A percentile compares a stretch with the other conserved stretches of the same genome.
Conservation (phyloP, 2,797 vertebrate genomes). For the Bufotes viridis region DNA sequence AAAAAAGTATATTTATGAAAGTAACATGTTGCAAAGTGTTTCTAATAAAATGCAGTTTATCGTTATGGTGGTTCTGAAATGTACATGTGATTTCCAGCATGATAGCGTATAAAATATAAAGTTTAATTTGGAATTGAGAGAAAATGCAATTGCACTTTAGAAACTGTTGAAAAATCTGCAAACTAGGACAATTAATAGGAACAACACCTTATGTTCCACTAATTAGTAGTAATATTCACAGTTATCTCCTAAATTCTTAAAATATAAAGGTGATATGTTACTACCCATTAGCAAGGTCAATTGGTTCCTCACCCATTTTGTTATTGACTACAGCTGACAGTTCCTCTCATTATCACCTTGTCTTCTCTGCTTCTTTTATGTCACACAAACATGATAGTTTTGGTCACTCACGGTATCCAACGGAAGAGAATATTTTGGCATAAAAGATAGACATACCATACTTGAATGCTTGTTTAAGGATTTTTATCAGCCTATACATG, state of each 20-base stretch:
- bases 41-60: background rate
- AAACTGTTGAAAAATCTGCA: conserved; percentile 74
- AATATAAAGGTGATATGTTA: conserved; percentile 74
- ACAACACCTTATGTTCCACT: conserved; percentile 79
- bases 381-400: conserved; percentile 78
- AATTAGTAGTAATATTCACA: conserved; percentile 79
- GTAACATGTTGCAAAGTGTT: background rate
- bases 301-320: conserved; percentile 75
- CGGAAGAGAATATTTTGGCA: no score
- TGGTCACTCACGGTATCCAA: conserved; percentile 70
- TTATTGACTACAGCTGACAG: conserved; percentile 79
- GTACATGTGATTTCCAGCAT: background rate
- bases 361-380: conserved; percentile 74
- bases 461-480: background rate
- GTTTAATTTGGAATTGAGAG: background rate
- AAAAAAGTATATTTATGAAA: background rate
- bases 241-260: conserved; percentile 76
- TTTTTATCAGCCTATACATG: background rate
- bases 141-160: conserved; percentile 68
- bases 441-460: background rate
- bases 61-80: background rate
- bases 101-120: background rate
- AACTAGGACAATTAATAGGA: conserved; percentile 71
- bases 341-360: conserved; percentile 82
- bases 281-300: conserved; percentile 77